Percentiles rank a stretch among this genome's conserved stretches.
These are phyloP conservation scores for Xestia c-nigrum DNA, from an alignment of 2,888 invertebrate species.

Conservation along the genomic window DNA sequence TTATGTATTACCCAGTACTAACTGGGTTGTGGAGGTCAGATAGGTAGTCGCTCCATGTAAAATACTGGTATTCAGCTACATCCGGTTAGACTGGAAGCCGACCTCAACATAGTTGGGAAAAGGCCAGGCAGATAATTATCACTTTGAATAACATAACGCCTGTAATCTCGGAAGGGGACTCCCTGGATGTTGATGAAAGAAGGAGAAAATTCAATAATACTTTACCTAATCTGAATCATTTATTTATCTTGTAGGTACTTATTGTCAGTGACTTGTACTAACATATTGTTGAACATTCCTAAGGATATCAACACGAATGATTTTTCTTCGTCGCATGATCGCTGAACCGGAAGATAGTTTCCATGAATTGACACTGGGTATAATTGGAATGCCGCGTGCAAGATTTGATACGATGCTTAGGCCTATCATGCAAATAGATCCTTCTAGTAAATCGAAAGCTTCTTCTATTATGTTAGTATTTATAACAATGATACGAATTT, in stretches of 20 bases:
- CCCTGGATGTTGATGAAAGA: background rate
- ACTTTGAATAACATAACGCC: background rate
- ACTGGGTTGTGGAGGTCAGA: too few relatives aligned
- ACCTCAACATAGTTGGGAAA: too few relatives aligned
- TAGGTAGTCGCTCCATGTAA: too few relatives aligned
- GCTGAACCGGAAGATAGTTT: constrained; percentile 90
- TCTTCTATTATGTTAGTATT: constrained; percentile 76
- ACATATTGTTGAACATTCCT: constrained; percentile 23
- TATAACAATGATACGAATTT: background rate
- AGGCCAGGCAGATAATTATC: too few relatives aligned
- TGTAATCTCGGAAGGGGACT: background rate
- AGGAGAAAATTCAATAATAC: background rate
- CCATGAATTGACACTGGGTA: constrained; percentile 88
- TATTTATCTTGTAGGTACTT: background rate
- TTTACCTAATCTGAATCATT: background rate
- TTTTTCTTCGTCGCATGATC: constrained; percentile 89
- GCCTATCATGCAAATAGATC: constrained; percentile 72
- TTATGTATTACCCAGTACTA: too few relatives aligned
- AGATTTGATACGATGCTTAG: constrained; percentile 91
- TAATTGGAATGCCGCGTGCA: constrained; percentile 90
- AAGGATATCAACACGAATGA: constrained; percentile 81
- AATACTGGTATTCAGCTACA: too few relatives aligned
- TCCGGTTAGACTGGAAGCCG: too few relatives aligned
- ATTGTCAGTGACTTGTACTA: constrained; percentile 2
- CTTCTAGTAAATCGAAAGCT: constrained; percentile 74